phyloP scores from a whole-genome alignment of 2,113 vertebrate species.

The Monopterus albus region DNA sequence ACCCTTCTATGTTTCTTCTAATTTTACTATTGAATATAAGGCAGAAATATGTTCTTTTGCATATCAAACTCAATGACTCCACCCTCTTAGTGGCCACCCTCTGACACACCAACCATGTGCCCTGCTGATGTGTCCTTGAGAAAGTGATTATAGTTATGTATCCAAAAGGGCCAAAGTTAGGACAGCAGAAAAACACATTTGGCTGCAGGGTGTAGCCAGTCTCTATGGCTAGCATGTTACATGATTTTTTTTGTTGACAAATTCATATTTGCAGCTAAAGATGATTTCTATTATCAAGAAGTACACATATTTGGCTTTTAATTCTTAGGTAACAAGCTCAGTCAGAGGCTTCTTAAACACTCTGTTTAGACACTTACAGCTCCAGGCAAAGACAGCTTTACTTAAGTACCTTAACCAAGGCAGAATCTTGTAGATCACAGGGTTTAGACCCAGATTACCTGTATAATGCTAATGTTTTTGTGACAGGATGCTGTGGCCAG shows the following conservation, averaged over 20 bases:
- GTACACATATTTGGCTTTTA: not conserved
- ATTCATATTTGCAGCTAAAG: not conserved
- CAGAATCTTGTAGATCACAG: not conserved
- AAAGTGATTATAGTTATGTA: not conserved
- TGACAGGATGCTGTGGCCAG: not conserved
- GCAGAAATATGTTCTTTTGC: not conserved
- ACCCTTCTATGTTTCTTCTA: not conserved
- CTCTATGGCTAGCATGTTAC: not conserved
- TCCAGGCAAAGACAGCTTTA: not conserved
- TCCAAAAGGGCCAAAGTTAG: slow-evolving; percentile 1
- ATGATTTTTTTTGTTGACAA: not conserved
- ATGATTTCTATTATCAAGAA: not conserved
- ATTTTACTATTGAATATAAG: not conserved
- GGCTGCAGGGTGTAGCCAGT: not conserved
- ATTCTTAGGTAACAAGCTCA: too few relatives aligned
- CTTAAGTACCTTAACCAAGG: too few relatives aligned
- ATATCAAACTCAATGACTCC: slow-evolving; percentile 2
- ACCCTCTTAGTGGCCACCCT: not conserved
- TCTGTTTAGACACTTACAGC: not conserved
- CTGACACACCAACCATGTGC: slow-evolving; percentile 42
- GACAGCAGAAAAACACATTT: not conserved
- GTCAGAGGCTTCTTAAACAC: not conserved
- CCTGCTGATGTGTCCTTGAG: slow-evolving; percentile 29
- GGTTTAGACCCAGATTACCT: not conserved
- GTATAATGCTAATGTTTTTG: too few relatives aligned